Conservation (phyloP, 1,140 invertebrate genomes). For the Lethocerus indicus region DNA sequence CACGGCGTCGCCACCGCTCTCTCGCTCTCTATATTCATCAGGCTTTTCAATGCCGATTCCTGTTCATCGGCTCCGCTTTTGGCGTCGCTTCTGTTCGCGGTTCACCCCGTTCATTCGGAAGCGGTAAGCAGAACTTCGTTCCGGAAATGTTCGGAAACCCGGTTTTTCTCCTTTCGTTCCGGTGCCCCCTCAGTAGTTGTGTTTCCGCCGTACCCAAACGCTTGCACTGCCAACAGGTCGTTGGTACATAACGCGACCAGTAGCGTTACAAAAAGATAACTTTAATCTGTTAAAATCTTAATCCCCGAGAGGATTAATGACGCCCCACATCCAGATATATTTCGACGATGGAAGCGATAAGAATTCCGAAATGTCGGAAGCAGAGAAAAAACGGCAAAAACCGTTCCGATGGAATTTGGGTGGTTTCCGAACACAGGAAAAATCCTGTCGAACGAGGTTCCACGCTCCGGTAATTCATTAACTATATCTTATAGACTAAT, state of each 20-base stretch:
- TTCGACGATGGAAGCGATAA: too few species aligned
- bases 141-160: background rate
- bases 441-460: too few species aligned
- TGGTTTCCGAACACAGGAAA: too few species aligned
- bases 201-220: background rate
- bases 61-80: slow-evolving; percentile 30
- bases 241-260: background rate
- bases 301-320: background rate
- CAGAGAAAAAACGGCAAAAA: too few species aligned
- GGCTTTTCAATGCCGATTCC: slow-evolving; percentile 23
- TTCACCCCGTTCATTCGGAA: slow-evolving; percentile 63
- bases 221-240: background rate
- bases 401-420: too few species aligned
- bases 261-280: background rate
- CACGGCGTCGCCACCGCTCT: slow-evolving; percentile 24
- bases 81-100: slow-evolving; percentile 63
- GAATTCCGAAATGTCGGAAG: too few species aligned
- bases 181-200: background rate
- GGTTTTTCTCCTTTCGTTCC: background rate
- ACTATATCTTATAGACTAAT: too few species aligned
- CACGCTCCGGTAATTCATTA: too few species aligned
- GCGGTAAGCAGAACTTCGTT: slow-evolving; percentile 32
- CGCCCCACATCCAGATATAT: too few species aligned
- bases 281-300: background rate
- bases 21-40: slow-evolving; percentile 35